Percentiles rank a stretch among this genome's conserved stretches.
These are phyloP conservation scores for Dipodomys stephensi DNA, from an alignment of 2,113 vertebrate genomes.

Conservation along the genomic window DNA sequence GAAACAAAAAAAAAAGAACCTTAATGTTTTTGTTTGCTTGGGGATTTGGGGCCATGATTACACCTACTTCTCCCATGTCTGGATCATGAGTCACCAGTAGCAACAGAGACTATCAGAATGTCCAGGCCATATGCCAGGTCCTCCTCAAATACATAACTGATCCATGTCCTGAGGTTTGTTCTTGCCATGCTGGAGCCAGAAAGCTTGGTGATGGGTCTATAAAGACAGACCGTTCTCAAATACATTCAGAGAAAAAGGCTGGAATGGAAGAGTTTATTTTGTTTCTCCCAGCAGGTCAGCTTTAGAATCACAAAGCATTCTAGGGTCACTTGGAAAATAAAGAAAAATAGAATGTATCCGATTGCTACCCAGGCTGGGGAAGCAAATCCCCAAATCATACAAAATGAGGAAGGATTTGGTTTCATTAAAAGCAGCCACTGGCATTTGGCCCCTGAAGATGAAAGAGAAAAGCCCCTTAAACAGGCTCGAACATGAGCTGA, in stretches of 20 bases:
- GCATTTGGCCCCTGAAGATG: slow-evolving; percentile 81
- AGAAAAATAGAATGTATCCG: slow-evolving; percentile 79
- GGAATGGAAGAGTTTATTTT: slow-evolving; percentile 77
- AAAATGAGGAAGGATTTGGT: slow-evolving; percentile 80
- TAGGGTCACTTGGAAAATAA: slow-evolving; percentile 80
- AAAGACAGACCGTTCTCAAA: slow-evolving; percentile 51
- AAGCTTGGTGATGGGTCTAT: slow-evolving; percentile 1
- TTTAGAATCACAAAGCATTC: slow-evolving; percentile 80
- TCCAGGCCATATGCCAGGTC: not conserved
- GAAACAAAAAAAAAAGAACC: not conserved
- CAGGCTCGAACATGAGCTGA: slow-evolving; percentile 78
- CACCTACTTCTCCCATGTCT: not conserved
- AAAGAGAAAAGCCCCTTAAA: slow-evolving; percentile 81
- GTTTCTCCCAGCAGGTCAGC: slow-evolving; percentile 76
- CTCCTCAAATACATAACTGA: not conserved
- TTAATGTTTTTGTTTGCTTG: not conserved
- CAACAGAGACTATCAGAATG: not conserved
- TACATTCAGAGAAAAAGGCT: slow-evolving; percentile 24
- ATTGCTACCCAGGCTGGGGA: slow-evolving; percentile 64
- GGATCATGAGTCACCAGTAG: not conserved
- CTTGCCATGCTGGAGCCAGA: not conserved
- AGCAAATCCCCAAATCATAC: slow-evolving; percentile 82
- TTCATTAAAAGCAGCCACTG: slow-evolving; percentile 83
- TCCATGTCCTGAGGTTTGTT: not conserved
- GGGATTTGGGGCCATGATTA: not conserved